Percentiles rank a stretch among this genome's conserved stretches.
These are phyloP conservation scores for Zosterops japonicus DNA, from an alignment of 2,113 vertebrate genomes.

Conservation along the genomic window DNA sequence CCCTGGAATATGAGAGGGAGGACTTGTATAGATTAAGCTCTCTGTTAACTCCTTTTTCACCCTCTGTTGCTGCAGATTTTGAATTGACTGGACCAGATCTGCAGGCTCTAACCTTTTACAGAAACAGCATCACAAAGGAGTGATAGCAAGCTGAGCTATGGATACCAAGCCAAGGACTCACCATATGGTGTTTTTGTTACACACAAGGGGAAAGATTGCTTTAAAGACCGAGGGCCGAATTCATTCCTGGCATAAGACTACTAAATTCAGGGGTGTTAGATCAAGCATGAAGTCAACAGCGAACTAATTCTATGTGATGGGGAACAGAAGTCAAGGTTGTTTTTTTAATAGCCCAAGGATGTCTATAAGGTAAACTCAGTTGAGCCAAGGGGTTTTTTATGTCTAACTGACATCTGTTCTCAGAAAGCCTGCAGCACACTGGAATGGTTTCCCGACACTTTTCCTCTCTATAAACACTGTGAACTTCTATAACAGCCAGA, in stretches of 20 bases:
- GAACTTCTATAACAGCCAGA: not conserved
- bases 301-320: conserved; percentile 21
- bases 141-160: not conserved
- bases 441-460: not conserved
- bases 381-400: conserved; percentile 38
- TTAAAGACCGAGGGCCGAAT: conserved; percentile 27
- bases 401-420: conserved; percentile 53
- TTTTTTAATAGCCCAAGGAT: conserved; percentile 32
- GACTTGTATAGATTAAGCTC: not conserved
- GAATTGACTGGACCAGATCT: conserved; percentile 14
- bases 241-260: not conserved
- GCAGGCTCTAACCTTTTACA: conserved; percentile 50
- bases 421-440: conserved; percentile 27
- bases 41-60: not conserved
- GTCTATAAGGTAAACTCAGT: conserved; percentile 35
- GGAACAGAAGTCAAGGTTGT: not conserved
- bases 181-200: conserved; percentile 64
- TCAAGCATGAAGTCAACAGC: conserved; percentile 40
- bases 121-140: conserved; percentile 23
- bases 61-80: not conserved
- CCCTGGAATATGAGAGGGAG: not conserved
- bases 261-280: not conserved
- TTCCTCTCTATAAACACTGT: not conserved
- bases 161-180: conserved; percentile 49
- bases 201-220: conserved; percentile 29